Base-by-base conservation (phyloP, 2,888 invertebrate genomes). In the Heteromurus nitidus region DNA sequence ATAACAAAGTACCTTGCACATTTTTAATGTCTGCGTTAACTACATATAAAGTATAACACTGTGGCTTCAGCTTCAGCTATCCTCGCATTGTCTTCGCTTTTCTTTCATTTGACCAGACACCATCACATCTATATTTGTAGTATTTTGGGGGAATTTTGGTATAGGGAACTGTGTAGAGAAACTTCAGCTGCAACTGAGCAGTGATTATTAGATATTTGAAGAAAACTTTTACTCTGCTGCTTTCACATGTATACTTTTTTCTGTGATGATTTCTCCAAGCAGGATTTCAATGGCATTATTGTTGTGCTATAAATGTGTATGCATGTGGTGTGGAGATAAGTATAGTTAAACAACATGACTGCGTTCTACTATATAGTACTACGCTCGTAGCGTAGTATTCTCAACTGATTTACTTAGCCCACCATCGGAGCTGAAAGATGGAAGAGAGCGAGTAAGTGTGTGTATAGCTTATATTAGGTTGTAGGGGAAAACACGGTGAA, bases 391-490 rank as follows among this genome's bases (percentile, higher is more conserved):
- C 58, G 53, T 55, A 31, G 44, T 67, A 67, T 44, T 16, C 9
- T 62, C 31, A 62, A 50, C 60, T 62, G n/a, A 60, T 42, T 55
- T 31, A 42, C 24, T 36, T 36, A 31, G 76, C 76, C 75, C 76
- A 76, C 76, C 76, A 36, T 3, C 24, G 69, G 31, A 67, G 75
- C 20, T 58, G 26, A 28, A 50, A 30, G 28, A 16, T 28, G 24
- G 24, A 24, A 20, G 30, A 60, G 47, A 13, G 26, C 16, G 30
- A 30, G 13, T 30, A 5, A 13, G 5, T 50, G 50, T 50, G 50
- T 50, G 58, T 58, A n/a, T n/a, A n/a, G n/a, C n/a, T n/a, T n/a
- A n/a, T n/a, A n/a, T n/a, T n/a, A n/a, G n/a, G 55, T 24, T 42
- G 16, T 3, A 20, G 5, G 47, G 22, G n/a, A 9, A 28, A 44